phyloP scores from a whole-genome alignment of 2,797 vertebrate genomes.

The Nannoperca obscura region DNA sequence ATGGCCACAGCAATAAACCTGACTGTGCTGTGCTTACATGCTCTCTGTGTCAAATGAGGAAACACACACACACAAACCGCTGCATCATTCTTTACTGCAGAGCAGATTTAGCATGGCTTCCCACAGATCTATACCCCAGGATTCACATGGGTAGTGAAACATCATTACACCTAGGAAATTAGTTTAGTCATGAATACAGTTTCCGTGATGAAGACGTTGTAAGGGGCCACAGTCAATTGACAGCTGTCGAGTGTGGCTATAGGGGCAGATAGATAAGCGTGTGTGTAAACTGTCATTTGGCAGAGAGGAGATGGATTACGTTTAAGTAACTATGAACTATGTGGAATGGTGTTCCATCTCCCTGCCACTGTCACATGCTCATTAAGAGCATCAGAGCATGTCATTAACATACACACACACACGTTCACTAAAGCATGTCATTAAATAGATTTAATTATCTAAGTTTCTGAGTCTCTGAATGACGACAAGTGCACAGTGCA shows the following conservation, averaged over 20 bases:
- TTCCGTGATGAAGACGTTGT: constrained; percentile 55
- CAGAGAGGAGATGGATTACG: constrained; percentile 49
- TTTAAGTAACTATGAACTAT: constrained; percentile 58
- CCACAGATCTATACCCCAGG: constrained; percentile 12
- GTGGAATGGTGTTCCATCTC: constrained; percentile 37
- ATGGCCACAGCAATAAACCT: constrained; percentile 83
- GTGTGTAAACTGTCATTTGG: constrained; percentile 58
- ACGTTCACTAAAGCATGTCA: constrained; percentile 74
- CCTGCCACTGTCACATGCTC: constrained; percentile 64
- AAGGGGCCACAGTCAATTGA: constrained; percentile 62
- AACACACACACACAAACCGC: constrained; percentile 14
- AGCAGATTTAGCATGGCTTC: neutral
- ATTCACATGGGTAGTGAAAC: constrained; percentile 3
- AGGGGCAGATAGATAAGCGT: constrained; percentile 64
- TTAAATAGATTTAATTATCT: constrained; percentile 81
- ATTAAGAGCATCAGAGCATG: constrained; percentile 76
- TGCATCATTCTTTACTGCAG: constrained; percentile 15
- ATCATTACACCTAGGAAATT: constrained; percentile 45
- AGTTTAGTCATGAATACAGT: constrained; percentile 17
- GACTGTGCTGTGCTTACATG: constrained; percentile 52
- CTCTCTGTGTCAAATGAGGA: constrained; percentile 32
- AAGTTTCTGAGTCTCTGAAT: constrained; percentile 73
- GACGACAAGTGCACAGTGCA: constrained; percentile 68
- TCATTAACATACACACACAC: constrained; percentile 72
- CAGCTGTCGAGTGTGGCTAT: constrained; percentile 60